A percentile compares a stretch with the other conserved stretches of the same genome.
phyloP scores from a whole-genome alignment of 2,888 invertebrate genomes.

The Drosophila putrida region DNA sequence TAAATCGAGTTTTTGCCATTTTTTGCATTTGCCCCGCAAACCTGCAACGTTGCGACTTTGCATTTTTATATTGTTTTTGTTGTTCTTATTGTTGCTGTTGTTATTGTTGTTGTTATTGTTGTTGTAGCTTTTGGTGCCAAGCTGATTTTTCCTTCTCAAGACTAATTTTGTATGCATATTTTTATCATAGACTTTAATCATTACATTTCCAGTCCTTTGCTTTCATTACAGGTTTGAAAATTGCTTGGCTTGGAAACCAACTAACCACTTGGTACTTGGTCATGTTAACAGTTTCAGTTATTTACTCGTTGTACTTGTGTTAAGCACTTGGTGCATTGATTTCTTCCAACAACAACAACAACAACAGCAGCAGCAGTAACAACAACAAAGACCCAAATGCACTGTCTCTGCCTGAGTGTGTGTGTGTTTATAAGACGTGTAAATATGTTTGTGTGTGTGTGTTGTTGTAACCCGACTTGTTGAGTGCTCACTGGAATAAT shows the following conservation, averaged over 20 bases:
- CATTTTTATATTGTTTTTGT: constrained; percentile 40
- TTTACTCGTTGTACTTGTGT: constrained; percentile 49
- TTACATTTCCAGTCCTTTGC: constrained; percentile 75
- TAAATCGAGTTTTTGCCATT: constrained; percentile 74
- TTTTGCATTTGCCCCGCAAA: constrained; percentile 21
- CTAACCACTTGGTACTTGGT: constrained; percentile 28
- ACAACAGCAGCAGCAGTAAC: constrained; percentile 12
- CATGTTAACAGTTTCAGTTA: constrained; percentile 40
- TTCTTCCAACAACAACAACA: constrained; percentile 57
- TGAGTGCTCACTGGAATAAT: constrained; percentile 59
- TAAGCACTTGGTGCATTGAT: constrained; percentile 65
- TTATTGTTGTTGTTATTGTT: constrained; percentile 15
- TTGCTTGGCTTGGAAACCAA: constrained; percentile 19
- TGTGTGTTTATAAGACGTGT: not conserved
- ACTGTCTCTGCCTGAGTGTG: not conserved
- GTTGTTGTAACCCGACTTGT: constrained; percentile 56
- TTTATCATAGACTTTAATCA: constrained; percentile 65
- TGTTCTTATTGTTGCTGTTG: constrained; percentile 8
- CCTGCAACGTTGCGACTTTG: constrained; percentile 12
- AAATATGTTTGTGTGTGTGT: constrained; percentile 17
- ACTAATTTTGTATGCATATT: constrained; percentile 57
- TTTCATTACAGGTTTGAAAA: constrained; percentile 45
- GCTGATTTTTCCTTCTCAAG: constrained; percentile 46
- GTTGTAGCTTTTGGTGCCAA: constrained; percentile 8
- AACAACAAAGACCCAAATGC: constrained; percentile 24